Evolutionary conservation across 2,113 vertebrate species (phyloP).

Genomic region (Canis aureus): DNA sequence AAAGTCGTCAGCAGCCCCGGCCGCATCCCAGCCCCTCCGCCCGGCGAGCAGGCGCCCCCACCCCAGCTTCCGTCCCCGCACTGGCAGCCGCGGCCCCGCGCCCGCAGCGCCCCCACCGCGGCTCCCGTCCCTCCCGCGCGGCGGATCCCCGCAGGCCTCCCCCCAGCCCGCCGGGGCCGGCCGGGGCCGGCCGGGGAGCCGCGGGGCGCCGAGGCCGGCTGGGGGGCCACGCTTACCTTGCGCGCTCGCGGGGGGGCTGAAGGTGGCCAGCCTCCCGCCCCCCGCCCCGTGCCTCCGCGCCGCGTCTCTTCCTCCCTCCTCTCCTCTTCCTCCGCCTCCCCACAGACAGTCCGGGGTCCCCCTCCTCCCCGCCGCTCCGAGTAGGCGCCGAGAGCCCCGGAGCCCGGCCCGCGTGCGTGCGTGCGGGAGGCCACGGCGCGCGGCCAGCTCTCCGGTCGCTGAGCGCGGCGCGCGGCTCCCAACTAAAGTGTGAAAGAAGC

Average conservation of each 20-base stretch:
- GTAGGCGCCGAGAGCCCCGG: conserved; percentile 47
- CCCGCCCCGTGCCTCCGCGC: conserved; percentile 64
- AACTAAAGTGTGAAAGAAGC: conserved; percentile 74
- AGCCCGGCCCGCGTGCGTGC: conserved; percentile 65
- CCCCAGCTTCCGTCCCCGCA: conserved; percentile 47
- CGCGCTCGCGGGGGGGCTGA: conserved; percentile 77
- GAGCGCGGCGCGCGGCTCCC: conserved; percentile 76
- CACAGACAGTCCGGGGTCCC: conserved; percentile 60
- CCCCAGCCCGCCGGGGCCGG: conserved; percentile 45
- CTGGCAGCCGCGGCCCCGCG: not conserved
- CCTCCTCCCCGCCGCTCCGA: conserved; percentile 49
- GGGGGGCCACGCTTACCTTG: conserved; percentile 76
- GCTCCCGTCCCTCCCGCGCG: conserved; percentile 45
- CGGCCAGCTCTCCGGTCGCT: conserved; percentile 76
- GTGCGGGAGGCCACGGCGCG: conserved; percentile 69
- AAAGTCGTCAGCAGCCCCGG: conserved; percentile 69
- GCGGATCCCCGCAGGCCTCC: conserved; percentile 73
- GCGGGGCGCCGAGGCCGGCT: too few relatives aligned
- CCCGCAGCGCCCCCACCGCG: conserved; percentile 33
- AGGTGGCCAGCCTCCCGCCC: conserved; percentile 77
- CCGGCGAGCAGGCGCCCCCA: conserved; percentile 23
- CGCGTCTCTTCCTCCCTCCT: conserved; percentile 60
- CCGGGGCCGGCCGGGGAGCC: not conserved
- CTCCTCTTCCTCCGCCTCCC: conserved; percentile 64
- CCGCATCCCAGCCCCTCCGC: conserved; percentile 62